Conservation (phyloP, 2,888 invertebrate species). For the Cordylochernes scorpioides region DNA sequence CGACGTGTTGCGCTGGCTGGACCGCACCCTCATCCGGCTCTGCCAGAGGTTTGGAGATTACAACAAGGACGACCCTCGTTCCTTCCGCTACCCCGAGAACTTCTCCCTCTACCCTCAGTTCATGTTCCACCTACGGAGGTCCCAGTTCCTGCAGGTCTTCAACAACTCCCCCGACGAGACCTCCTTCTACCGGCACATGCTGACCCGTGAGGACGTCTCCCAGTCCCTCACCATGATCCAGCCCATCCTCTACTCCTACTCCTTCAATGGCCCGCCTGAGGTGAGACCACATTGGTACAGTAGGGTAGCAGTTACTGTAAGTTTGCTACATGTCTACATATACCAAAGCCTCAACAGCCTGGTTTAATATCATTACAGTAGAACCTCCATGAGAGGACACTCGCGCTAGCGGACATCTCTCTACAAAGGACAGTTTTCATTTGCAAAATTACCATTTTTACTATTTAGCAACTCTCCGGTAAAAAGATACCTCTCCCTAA, state of each 20-base stretch:
- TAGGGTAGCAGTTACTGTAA: background rate
- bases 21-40: conserved; percentile 85
- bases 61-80: conserved; percentile 83
- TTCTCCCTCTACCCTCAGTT: conserved; percentile 97
- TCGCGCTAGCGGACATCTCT: no score
- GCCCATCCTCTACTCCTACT: conserved; percentile 92
- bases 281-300: no score
- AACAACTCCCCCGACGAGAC: conserved; percentile 99
- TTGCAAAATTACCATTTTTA: no score
- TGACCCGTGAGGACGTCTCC: conserved; percentile 85
- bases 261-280: conserved; percentile 78
- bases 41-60: conserved; percentile 99
- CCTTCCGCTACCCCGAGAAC: conserved; percentile 80
- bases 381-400: no score
- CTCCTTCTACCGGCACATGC: conserved; percentile 90
- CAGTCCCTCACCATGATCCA: conserved; percentile 98
- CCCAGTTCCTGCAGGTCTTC: conserved; percentile 96
- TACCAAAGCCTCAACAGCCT: no score
- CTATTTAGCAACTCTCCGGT: no score
- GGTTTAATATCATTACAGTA: no score
- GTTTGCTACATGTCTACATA: no score
- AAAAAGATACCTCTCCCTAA: no score
- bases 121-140: conserved; percentile 93
- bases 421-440: no score
- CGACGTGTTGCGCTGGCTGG: conserved; percentile 93